Evolutionary conservation across 2,797 vertebrate genomes (phyloP).

Genomic region (Chromis chromis): DNA sequence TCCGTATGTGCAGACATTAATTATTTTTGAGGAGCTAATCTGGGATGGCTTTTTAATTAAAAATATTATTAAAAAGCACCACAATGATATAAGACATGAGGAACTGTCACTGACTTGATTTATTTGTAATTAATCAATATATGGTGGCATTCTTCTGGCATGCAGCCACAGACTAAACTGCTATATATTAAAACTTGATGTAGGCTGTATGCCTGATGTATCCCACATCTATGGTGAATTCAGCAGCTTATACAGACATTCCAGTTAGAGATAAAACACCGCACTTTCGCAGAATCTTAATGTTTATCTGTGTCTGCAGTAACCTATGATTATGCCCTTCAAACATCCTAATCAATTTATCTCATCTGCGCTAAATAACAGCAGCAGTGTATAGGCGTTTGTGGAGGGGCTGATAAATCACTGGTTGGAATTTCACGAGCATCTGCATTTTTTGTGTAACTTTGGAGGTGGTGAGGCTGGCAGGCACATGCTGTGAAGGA

Average conservation of each 20-base stretch:
- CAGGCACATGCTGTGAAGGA: slow-evolving; percentile 65
- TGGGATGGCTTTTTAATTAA: slow-evolving; percentile 55
- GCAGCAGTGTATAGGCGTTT: slow-evolving; percentile 34
- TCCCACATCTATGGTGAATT: slow-evolving; percentile 9
- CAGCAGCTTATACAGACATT: slow-evolving; percentile 23
- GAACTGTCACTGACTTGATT: slow-evolving; percentile 33
- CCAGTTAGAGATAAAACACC: slow-evolving; percentile 1
- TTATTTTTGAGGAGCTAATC: slow-evolving; percentile 45
- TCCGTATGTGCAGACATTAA: slow-evolving; percentile 22
- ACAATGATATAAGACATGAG: slow-evolving; percentile 23
- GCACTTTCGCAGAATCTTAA: slow-evolving; percentile 18
- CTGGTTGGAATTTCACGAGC: slow-evolving; percentile 54
- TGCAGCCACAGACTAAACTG: slow-evolving; percentile 27
- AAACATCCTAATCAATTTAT: slow-evolving; percentile 51
- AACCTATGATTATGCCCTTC: slow-evolving; percentile 37
- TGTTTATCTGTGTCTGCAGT: slow-evolving; percentile 33
- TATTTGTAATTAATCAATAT: slow-evolving; percentile 56
- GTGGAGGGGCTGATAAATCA: slow-evolving; percentile 64
- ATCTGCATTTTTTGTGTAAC: slow-evolving; percentile 67
- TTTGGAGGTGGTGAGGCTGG: slow-evolving; percentile 61
- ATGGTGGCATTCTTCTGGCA: slow-evolving; percentile 32
- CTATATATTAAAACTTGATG: slow-evolving; percentile 1
- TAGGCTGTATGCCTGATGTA: background rate
- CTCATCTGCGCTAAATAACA: slow-evolving; percentile 53
- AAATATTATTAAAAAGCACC: slow-evolving; percentile 44